Conservation (phyloP, 92 coral and sea anemone genomes). For the Porites evermanni region DNA sequence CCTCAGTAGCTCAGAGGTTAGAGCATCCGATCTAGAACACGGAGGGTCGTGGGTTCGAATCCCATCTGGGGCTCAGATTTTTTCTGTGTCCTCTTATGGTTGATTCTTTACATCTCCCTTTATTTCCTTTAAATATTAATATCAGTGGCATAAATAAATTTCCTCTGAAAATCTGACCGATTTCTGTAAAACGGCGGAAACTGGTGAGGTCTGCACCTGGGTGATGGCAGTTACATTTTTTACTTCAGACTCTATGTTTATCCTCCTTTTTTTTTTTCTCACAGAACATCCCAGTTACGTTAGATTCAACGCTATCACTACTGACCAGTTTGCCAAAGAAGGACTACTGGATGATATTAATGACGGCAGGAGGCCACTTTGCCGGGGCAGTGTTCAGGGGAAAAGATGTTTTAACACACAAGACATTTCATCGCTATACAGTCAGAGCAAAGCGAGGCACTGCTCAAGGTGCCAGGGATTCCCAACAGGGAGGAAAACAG, state of each 20-base stretch:
- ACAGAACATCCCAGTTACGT: constrained; percentile 60
- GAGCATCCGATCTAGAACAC: too few relatives aligned
- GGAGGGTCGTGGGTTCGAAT: too few relatives aligned
- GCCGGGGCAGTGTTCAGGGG: constrained; percentile 96
- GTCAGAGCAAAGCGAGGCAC: constrained; percentile 97
- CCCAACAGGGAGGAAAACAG: constrained; percentile 89
- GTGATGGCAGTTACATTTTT: too few relatives aligned
- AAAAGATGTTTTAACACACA: constrained; percentile 78
- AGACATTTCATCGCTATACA: constrained; percentile 97
- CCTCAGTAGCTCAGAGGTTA: too few relatives aligned
- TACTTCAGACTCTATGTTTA: neutral
- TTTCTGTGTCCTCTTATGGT: too few relatives aligned
- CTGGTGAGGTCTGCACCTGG: neutral
- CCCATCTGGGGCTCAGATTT: too few relatives aligned
- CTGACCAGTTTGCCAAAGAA: constrained; percentile 61
- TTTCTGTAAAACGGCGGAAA: too few relatives aligned
- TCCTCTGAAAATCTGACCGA: too few relatives aligned
- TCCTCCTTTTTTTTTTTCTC: neutral
- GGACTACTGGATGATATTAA: constrained; percentile 80
- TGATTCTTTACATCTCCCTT: too few relatives aligned
- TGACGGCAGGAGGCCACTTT: constrained; percentile 99
- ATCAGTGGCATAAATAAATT: too few relatives aligned
- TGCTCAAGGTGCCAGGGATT: constrained; percentile 93
- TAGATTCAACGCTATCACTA: constrained; percentile 48
- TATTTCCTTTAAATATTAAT: too few relatives aligned